Evolutionary conservation across 2,888 invertebrate species (phyloP).

Genomic region (Noctua janthe): DNA sequence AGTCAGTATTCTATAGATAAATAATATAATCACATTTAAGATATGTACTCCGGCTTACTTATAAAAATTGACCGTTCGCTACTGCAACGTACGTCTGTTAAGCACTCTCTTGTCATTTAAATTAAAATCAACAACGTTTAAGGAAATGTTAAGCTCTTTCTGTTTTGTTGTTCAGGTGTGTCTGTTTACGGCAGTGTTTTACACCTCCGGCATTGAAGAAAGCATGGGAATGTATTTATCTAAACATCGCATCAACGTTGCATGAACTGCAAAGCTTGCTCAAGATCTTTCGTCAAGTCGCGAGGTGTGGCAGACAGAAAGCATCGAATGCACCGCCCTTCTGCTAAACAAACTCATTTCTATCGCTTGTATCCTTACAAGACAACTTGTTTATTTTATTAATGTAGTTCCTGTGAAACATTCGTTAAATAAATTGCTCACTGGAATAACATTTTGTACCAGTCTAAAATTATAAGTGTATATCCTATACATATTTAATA

Average conservation of each 20-base stretch:
- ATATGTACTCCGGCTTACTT: no score
- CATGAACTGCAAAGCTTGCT: constrained; percentile 50
- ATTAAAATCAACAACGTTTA: background rate
- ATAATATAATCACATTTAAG: no score
- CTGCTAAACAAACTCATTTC: constrained; percentile 48
- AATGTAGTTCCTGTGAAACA: constrained; percentile 64
- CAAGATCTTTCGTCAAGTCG: constrained; percentile 67
- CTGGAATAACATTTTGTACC: constrained; percentile 8
- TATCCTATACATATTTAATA: background rate
- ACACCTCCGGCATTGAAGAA: constrained; percentile 42
- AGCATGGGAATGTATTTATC: constrained; percentile 60
- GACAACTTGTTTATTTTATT: constrained; percentile 71
- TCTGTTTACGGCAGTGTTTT: constrained; percentile 30
- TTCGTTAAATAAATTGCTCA: constrained; percentile 1
- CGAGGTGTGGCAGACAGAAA: constrained; percentile 67
- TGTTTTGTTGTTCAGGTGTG: constrained; percentile 28
- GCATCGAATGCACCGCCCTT: constrained; percentile 63
- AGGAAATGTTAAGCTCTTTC: constrained; percentile 5
- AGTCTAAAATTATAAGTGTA: constrained; percentile 7
- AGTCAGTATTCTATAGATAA: no score
- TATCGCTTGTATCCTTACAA: constrained; percentile 38
- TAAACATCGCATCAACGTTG: constrained; percentile 23
- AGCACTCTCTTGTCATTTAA: background rate
- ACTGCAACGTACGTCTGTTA: background rate
- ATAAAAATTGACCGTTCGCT: no score